These are phyloP conservation scores for Rhinophrynus dorsalis DNA, from an alignment of 2,797 vertebrate species.

Conservation along the genomic window DNA sequence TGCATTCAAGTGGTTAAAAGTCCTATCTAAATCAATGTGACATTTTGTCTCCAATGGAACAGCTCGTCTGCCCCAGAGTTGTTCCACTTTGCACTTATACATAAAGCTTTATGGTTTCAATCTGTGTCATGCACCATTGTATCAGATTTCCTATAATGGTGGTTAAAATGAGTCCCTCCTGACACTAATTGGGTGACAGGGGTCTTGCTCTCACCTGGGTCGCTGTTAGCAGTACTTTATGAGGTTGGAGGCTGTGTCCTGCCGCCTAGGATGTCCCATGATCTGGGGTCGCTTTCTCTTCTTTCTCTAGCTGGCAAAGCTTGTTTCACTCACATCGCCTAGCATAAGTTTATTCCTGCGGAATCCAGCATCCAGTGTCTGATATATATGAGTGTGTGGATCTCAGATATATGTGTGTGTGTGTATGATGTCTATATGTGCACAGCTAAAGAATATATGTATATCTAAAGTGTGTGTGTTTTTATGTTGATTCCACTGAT, in stretches of 20 bases:
- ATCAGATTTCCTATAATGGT: not conserved
- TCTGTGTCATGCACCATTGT: not conserved
- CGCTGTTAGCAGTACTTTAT: constrained; percentile 65
- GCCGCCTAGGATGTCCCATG: constrained; percentile 45
- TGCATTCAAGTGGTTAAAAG: no score
- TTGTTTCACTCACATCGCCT: constrained; percentile 11
- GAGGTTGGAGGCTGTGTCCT: constrained; percentile 37
- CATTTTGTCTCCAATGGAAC: no score
- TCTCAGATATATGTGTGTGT: not conserved
- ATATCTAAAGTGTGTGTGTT: not conserved
- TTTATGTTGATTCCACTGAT: no score
- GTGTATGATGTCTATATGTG: no score
- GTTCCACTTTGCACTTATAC: no score
- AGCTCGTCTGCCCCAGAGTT: no score
- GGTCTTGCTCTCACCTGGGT: constrained; percentile 60
- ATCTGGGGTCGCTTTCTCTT: constrained; percentile 10
- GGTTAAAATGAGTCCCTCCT: not conserved
- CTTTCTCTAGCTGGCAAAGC: not conserved
- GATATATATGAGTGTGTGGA: not conserved
- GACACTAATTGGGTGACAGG: not conserved
- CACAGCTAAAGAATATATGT: not conserved
- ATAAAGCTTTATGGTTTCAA: no score
- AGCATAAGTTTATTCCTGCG: constrained; percentile 38
- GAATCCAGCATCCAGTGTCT: constrained; percentile 4
- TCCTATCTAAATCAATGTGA: no score